Percentiles rank a stretch among this genome's conserved stretches.
Conservation (phyloP, 2,888 invertebrate species). For the Eupithecia subumbrata region DNA sequence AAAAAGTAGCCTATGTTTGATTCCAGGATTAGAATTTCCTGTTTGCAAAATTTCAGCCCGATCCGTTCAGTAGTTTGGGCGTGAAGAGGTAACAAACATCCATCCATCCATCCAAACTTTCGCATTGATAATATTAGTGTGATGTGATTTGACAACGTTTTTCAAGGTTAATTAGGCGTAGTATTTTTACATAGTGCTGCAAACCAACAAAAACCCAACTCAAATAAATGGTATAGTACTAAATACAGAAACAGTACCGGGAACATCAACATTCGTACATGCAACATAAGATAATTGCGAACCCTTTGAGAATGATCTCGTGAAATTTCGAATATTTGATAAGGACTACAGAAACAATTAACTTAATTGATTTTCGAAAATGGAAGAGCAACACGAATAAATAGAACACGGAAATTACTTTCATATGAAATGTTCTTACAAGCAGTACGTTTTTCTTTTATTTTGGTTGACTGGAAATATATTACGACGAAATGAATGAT, state of each 20-base stretch:
- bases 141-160: no score
- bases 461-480: not conserved
- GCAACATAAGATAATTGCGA: conserved; percentile 36
- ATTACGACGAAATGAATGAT: not conserved
- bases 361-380: conserved; percentile 34
- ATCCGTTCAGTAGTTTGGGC: no score
- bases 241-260: conserved; percentile 20
- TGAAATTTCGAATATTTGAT: conserved; percentile 36
- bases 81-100: no score
- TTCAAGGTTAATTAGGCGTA: no score
- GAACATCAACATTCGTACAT: conserved; percentile 8
- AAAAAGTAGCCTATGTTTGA: no score
- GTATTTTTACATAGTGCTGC: no score
- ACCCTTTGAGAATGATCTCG: conserved; percentile 30
- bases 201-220: not conserved
- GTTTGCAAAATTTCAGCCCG: no score
- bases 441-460: not conserved
- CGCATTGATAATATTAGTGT: no score
- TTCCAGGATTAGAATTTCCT: no score
- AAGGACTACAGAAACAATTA: conserved; percentile 41
- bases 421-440: not conserved
- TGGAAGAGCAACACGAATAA: not conserved
- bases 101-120: no score
- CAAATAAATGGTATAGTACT: not conserved
- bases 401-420: not conserved